Percentiles rank a stretch among this genome's conserved stretches.
Evolutionary conservation across 2,797 vertebrate genomes (phyloP).

Genomic region (Gallirallus australis): DNA sequence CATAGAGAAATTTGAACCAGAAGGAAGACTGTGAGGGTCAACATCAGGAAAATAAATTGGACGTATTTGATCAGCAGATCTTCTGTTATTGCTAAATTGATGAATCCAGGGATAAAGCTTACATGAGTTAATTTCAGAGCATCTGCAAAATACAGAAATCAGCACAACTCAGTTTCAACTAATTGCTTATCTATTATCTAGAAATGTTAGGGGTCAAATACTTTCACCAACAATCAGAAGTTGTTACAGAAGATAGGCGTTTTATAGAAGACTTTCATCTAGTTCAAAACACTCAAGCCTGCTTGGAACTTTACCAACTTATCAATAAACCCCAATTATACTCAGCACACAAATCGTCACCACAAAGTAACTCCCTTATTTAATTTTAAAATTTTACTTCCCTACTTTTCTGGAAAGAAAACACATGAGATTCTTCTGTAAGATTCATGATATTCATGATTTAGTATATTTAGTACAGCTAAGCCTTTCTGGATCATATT

Average conservation of each 20-base stretch:
- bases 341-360: neutral
- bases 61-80: conserved; percentile 93
- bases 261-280: neutral
- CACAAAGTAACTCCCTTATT: neutral
- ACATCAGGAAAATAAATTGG: conserved; percentile 94
- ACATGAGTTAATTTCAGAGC: conserved; percentile 91
- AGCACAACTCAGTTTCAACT: conserved; percentile 54
- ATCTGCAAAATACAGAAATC: conserved; percentile 86
- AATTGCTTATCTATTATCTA: neutral
- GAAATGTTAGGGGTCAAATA: neutral
- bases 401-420: neutral
- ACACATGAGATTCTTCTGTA: neutral
- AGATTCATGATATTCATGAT: neutral
- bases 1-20: conserved; percentile 95
- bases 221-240: neutral
- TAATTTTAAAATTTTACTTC: neutral
- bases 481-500: neutral
- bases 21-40: conserved; percentile 93
- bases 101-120: conserved; percentile 98
- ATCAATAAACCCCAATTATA: neutral
- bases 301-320: neutral
- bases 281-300: neutral
- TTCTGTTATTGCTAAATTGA: conserved; percentile 99
- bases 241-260: neutral
- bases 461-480: neutral